Evolutionary conservation across 64 coral and sea anemone genomes (phyloP).

Genomic region (Dendrophyllia cribrosa): DNA sequence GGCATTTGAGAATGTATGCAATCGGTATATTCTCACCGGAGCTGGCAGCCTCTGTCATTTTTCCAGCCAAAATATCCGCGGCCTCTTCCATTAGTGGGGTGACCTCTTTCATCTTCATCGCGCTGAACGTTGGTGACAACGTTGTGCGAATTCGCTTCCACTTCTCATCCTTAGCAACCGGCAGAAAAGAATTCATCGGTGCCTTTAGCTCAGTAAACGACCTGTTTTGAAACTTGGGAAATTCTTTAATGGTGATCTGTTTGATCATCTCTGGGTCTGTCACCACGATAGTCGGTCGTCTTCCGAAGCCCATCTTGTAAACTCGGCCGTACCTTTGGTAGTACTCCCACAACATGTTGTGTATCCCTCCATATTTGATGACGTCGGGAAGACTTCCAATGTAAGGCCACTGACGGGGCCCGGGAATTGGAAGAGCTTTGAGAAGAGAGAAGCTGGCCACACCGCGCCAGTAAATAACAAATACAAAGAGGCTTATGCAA

Average conservation of each 20-base stretch:
- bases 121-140: slow-evolving; percentile 35
- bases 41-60: background rate
- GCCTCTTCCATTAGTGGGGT: slow-evolving; percentile 35
- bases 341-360: background rate
- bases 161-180: slow-evolving; percentile 1
- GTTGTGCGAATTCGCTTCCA: slow-evolving; percentile 40
- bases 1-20: too few relatives aligned
- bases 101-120: slow-evolving; percentile 26
- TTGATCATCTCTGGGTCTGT: slow-evolving; percentile 31
- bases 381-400: slow-evolving; percentile 14
- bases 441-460: background rate
- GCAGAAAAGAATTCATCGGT: slow-evolving; percentile 15
- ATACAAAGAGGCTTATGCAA: background rate
- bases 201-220: background rate
- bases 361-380: background rate
- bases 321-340: background rate
- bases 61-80: slow-evolving; percentile 13
- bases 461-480: background rate
- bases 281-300: background rate
- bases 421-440: background rate
- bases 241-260: slow-evolving; percentile 17
- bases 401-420: background rate
- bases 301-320: background rate
- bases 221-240: slow-evolving; percentile 18
- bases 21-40: background rate